Conservation (phyloP, 2,888 invertebrate species). For the Drosophila anomalipes region DNA sequence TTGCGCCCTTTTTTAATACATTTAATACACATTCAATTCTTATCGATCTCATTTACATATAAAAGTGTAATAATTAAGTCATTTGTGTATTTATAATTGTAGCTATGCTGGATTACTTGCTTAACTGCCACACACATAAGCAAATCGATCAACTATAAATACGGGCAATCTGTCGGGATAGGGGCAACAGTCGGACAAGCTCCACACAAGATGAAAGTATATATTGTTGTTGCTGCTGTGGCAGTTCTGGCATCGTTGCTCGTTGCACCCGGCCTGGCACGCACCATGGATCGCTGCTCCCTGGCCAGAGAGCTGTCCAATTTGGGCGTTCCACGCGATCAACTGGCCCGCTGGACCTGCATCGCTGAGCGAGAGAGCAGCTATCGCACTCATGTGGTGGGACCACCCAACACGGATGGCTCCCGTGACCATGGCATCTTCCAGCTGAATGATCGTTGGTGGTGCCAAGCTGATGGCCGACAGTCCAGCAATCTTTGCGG, state of each 20-base stretch:
- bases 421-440: conserved; percentile 83
- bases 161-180: background rate
- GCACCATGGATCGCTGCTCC: conserved; percentile 69
- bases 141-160: conserved; percentile 36
- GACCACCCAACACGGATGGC: conserved; percentile 85
- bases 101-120: conserved; percentile 5
- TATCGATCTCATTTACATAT: conserved; percentile 30
- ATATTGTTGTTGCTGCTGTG: conserved; percentile 21
- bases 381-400: conserved; percentile 84
- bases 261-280: conserved; percentile 43
- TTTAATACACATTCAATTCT: background rate
- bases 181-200: conserved; percentile 20
- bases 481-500: conserved; percentile 71
- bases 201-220: conserved; percentile 38
- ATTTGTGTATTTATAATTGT: background rate
- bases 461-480: conserved; percentile 72
- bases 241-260: conserved; percentile 38
- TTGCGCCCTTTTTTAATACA: background rate
- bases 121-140: conserved; percentile 14
- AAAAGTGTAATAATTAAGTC: conserved; percentile 19
- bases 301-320: conserved; percentile 75
- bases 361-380: conserved; percentile 74
- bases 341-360: conserved; percentile 77
- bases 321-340: conserved; percentile 66
- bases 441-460: conserved; percentile 82